phyloP scores from a whole-genome alignment of 2,888 invertebrate species.

The Drosophila ustulata region DNA sequence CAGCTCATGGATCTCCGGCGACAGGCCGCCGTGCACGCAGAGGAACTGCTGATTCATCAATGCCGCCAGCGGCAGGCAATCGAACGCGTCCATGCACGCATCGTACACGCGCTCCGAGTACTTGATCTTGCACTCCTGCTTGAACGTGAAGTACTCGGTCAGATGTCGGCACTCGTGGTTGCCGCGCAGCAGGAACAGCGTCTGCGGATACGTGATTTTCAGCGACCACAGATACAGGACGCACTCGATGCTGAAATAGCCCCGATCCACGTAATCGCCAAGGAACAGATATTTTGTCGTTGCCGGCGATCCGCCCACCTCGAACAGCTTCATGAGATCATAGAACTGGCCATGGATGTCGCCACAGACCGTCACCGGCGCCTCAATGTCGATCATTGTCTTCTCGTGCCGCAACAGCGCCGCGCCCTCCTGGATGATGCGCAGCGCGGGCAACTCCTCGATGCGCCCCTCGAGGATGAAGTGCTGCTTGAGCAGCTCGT shows the following conservation, averaged over 20 bases:
- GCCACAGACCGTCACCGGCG: conserved; percentile 99
- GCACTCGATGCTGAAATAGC: conserved; percentile 93
- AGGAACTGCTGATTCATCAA: conserved; percentile 99
- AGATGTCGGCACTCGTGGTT: conserved; percentile 99
- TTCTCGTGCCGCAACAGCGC: conserved; percentile 95
- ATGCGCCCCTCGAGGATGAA: conserved; percentile 99
- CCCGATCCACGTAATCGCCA: conserved; percentile 99
- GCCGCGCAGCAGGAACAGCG: conserved; percentile 99
- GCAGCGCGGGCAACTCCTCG: conserved; percentile 97
- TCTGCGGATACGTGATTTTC: conserved; percentile 98
- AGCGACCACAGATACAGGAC: conserved; percentile 99
- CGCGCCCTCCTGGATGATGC: conserved; percentile 99
- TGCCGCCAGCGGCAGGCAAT: conserved; percentile 99
- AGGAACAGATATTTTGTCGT: conserved; percentile 99
- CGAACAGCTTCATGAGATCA: conserved; percentile 99
- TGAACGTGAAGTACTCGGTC: conserved; percentile 99
- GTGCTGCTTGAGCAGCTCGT: conserved; percentile 99
- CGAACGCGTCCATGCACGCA: conserved; percentile 99
- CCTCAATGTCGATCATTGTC: conserved; percentile 99
- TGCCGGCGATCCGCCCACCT: conserved; percentile 99
- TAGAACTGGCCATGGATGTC: conserved; percentile 99
- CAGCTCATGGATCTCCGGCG: conserved; percentile 99
- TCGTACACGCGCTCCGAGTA: conserved; percentile 99
- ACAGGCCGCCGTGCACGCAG: conserved; percentile 99
- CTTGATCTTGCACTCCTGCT: conserved; percentile 99